A percentile compares a stretch with the other conserved stretches of the same genome.
Evolutionary conservation across 2,888 invertebrate species (phyloP).

Genomic region (Acleris holmiana): DNA sequence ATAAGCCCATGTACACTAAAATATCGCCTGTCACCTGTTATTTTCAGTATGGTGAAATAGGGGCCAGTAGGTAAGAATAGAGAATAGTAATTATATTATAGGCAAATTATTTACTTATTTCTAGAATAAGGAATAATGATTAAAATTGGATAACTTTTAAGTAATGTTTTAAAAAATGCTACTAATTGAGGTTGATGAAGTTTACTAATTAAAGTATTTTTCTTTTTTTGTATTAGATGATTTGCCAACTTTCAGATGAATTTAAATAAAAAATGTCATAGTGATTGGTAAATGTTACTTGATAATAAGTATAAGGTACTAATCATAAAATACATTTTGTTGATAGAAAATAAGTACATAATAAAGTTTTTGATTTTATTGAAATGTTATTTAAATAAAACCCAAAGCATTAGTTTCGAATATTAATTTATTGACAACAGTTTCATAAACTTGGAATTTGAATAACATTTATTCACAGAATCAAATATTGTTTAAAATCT

Average conservation of each 20-base stretch:
- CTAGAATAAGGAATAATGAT: constrained; percentile 5
- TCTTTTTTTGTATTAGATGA: constrained; percentile 6
- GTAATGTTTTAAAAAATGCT: constrained; percentile 20
- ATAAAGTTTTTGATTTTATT: constrained; percentile 37
- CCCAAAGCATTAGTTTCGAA: constrained; percentile 35
- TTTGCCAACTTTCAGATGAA: constrained; percentile 27
- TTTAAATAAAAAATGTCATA: constrained; percentile 28
- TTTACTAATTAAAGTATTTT: constrained; percentile 26
- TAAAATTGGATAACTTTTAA: constrained; percentile 7
- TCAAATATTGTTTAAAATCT: constrained; percentile 32
- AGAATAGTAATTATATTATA: constrained; percentile 22
- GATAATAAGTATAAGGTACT: constrained; percentile 22
- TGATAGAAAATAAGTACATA: constrained; percentile 22
- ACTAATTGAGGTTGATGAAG: constrained; percentile 23
- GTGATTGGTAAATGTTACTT: constrained; percentile 19
- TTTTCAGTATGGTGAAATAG: no score
- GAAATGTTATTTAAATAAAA: constrained; percentile 38
- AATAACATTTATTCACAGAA: constrained; percentile 44
- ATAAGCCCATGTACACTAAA: no score
- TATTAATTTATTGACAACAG: constrained; percentile 66
- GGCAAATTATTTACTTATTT: constrained; percentile 8
- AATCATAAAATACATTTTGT: constrained; percentile 27
- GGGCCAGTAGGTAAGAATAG: constrained; percentile 18
- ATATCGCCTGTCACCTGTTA: no score
- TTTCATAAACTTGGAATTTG: constrained; percentile 59